Evolutionary conservation across 2,888 invertebrate species (phyloP).

Genomic region (Drosophila pseudotalamancana): DNA sequence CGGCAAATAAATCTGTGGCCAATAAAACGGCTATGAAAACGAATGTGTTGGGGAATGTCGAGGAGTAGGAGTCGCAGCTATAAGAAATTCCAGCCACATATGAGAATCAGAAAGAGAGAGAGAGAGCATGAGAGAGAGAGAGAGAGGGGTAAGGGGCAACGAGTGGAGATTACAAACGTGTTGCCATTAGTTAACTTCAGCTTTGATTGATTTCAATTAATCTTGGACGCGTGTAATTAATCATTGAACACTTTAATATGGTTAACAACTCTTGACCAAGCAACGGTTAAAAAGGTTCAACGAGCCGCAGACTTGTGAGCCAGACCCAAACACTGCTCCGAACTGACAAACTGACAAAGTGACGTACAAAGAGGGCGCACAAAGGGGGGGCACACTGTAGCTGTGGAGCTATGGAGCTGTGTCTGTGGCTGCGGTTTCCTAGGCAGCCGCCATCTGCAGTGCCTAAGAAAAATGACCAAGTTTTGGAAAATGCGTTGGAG

Average conservation of each 20-base stretch:
- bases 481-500: slow-evolving; percentile 79
- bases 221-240: slow-evolving; percentile 84
- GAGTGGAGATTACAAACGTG: slow-evolving; percentile 79
- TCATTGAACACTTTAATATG: slow-evolving; percentile 85
- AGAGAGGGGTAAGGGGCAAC: slow-evolving; percentile 1
- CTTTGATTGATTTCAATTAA: slow-evolving; percentile 85
- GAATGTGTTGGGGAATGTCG: slow-evolving; percentile 38
- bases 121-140: too few relatives aligned
- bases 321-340: slow-evolving; percentile 42
- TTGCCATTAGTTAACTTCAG: slow-evolving; percentile 85
- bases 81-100: slow-evolving; percentile 38
- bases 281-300: slow-evolving; percentile 83
- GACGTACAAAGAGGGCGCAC: slow-evolving; percentile 49
- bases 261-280: slow-evolving; percentile 84
- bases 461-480: slow-evolving; percentile 69
- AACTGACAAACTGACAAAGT: slow-evolving; percentile 67
- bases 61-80: slow-evolving; percentile 37
- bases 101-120: slow-evolving; percentile 10
- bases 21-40: slow-evolving; percentile 54
- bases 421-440: slow-evolving; percentile 42
- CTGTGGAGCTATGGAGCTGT: not conserved
- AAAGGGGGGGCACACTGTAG: slow-evolving; percentile 6
- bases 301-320: slow-evolving; percentile 61
- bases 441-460: slow-evolving; percentile 53
- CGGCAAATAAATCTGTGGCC: slow-evolving; percentile 34